These are phyloP conservation scores for Dynastes tityus DNA, from an alignment of 2,888 invertebrate species.

Conservation along the genomic window DNA sequence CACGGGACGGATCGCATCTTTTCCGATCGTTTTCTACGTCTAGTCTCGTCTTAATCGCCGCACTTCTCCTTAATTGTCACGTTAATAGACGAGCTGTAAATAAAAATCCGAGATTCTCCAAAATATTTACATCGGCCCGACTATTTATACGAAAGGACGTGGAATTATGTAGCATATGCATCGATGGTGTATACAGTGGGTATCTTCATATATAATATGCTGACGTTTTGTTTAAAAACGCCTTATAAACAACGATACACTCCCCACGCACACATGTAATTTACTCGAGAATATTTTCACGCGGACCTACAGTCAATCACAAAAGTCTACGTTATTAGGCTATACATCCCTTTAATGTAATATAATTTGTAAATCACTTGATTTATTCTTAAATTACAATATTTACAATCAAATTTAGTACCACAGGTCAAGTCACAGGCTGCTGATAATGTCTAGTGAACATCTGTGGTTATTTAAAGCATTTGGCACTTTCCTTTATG, in stretches of 20 bases:
- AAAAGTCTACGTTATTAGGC: no score
- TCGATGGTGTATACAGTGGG: constrained; percentile 38
- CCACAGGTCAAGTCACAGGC: no score
- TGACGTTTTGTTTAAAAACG: constrained; percentile 53
- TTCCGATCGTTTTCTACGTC: not conserved
- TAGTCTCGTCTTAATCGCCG: constrained; percentile 21
- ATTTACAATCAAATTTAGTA: no score
- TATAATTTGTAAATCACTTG: no score
- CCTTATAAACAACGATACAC: constrained; percentile 49
- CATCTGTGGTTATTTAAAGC: no score
- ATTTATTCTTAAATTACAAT: no score
- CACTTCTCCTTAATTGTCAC: constrained; percentile 38
- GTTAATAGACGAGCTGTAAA: constrained; percentile 44
- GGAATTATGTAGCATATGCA: constrained; percentile 46
- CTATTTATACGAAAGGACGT: constrained; percentile 49
- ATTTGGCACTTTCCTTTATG: no score
- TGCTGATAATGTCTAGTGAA: no score
- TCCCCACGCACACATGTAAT: constrained; percentile 49
- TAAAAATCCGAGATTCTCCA: constrained; percentile 46
- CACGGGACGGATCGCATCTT: constrained; percentile 1
- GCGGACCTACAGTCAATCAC: not conserved
- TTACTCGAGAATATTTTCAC: constrained; percentile 37
- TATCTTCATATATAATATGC: constrained; percentile 53
- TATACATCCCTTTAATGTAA: no score
- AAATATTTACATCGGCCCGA: constrained; percentile 39